These are phyloP conservation scores for Carettochelys insculpta DNA, from an alignment of 2,113 vertebrate genomes.

Conservation along the genomic window DNA sequence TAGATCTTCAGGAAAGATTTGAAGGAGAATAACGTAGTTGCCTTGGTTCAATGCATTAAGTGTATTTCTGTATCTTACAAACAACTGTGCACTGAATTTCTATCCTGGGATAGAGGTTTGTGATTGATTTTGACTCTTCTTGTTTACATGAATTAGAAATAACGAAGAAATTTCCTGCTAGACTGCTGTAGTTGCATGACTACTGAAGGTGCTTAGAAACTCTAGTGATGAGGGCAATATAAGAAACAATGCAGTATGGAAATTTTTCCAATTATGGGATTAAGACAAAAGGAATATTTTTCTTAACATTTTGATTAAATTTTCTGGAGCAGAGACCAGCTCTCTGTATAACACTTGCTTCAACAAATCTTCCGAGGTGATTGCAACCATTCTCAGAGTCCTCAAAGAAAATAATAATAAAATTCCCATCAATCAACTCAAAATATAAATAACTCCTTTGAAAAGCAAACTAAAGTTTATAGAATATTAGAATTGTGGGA, in stretches of 20 bases:
- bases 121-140: background rate
- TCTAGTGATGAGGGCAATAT: background rate
- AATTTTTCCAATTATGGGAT: constrained; percentile 8
- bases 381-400: constrained; percentile 2
- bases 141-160: background rate
- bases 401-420: background rate
- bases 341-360: constrained; percentile 53
- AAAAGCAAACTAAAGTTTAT: background rate
- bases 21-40: no score
- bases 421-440: background rate
- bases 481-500: no score
- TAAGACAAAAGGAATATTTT: background rate
- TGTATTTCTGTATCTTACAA: no score
- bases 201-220: background rate
- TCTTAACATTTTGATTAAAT: background rate
- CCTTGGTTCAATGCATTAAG: no score
- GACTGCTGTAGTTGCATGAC: background rate
- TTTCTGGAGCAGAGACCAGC: background rate
- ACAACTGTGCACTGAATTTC: no score
- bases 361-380: constrained; percentile 28
- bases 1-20: no score
- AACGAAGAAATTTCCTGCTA: background rate
- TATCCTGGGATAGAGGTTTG: background rate
- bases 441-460: background rate
- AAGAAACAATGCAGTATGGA: constrained; percentile 27